These are phyloP conservation scores for Harlomillsia oculata DNA, from an alignment of 1,140 invertebrate genomes.

Conservation along the genomic window DNA sequence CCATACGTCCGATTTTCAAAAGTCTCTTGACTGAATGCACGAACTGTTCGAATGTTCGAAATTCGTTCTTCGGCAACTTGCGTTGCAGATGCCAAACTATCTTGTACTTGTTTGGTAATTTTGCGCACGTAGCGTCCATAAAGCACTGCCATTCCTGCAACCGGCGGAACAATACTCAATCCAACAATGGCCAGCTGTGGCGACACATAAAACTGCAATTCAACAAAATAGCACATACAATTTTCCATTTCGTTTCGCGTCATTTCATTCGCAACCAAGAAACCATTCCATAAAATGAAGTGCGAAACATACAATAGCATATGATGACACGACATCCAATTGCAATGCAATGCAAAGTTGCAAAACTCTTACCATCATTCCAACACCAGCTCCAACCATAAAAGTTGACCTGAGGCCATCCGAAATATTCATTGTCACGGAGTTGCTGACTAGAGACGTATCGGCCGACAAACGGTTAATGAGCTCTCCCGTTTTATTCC, in stretches of 20 bases:
- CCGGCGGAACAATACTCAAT: slow-evolving; percentile 74
- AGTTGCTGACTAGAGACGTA: slow-evolving; percentile 79
- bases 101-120: slow-evolving; percentile 67
- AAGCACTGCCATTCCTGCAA: slow-evolving; percentile 72
- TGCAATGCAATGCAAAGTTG: slow-evolving; percentile 1
- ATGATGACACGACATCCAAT: background rate
- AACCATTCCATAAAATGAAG: slow-evolving; percentile 9
- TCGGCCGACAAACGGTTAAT: slow-evolving; percentile 84
- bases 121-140: slow-evolving; percentile 80
- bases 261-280: too few species aligned
- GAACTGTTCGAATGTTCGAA: slow-evolving; percentile 86
- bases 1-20: slow-evolving; percentile 64
- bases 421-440: slow-evolving; percentile 85
- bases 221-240: too few species aligned
- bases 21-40: slow-evolving; percentile 77
- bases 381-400: slow-evolving; percentile 71
- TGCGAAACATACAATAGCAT: slow-evolving; percentile 5
- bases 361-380: slow-evolving; percentile 80
- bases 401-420: slow-evolving; percentile 79
- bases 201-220: slow-evolving; percentile 73
- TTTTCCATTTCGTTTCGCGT: too few species aligned
- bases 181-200: slow-evolving; percentile 75
- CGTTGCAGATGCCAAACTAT: slow-evolving; percentile 48
- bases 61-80: slow-evolving; percentile 86
- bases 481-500: slow-evolving; percentile 86